These are phyloP conservation scores for Pristionchus arcanus DNA, from an alignment of 2,888 invertebrate genomes.

Conservation along the genomic window DNA sequence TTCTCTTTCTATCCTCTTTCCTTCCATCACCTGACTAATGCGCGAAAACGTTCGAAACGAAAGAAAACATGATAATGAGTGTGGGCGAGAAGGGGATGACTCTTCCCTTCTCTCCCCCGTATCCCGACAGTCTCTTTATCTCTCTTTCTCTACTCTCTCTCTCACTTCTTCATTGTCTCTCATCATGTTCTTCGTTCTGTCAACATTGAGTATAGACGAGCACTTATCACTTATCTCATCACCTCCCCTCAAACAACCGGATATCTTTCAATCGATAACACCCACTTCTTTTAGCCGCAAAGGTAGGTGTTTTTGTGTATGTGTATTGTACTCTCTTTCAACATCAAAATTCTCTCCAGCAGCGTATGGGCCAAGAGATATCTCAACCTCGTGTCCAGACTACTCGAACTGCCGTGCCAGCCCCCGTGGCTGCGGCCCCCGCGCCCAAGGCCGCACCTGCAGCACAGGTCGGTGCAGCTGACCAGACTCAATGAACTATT, in stretches of 20 bases:
- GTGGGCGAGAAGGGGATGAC: slow-evolving; percentile 18
- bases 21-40: background rate
- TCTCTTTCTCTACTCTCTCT: slow-evolving; percentile 24
- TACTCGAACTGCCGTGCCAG: slow-evolving; percentile 9
- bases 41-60: background rate
- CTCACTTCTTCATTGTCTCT: slow-evolving; percentile 32
- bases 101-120: background rate
- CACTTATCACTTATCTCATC: slow-evolving; percentile 50
- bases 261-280: slow-evolving; percentile 48
- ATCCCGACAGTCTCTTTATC: slow-evolving; percentile 23
- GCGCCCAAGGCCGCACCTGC: background rate
- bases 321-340: background rate
- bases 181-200: slow-evolving; percentile 44
- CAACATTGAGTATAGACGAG: slow-evolving; percentile 15
- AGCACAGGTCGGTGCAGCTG: slow-evolving; percentile 24
- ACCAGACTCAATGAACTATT: too few relatives aligned
- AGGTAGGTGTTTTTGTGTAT: background rate
- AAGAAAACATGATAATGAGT: background rate
- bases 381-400: slow-evolving; percentile 19
- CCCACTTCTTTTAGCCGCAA: background rate
- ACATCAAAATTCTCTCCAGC: background rate
- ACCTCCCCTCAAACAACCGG: slow-evolving; percentile 37
- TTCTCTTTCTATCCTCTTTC: background rate
- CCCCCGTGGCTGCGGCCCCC: background rate
- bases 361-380: slow-evolving; percentile 53